Conservation (phyloP, 2,888 invertebrate genomes). For the Meloe dianella region DNA sequence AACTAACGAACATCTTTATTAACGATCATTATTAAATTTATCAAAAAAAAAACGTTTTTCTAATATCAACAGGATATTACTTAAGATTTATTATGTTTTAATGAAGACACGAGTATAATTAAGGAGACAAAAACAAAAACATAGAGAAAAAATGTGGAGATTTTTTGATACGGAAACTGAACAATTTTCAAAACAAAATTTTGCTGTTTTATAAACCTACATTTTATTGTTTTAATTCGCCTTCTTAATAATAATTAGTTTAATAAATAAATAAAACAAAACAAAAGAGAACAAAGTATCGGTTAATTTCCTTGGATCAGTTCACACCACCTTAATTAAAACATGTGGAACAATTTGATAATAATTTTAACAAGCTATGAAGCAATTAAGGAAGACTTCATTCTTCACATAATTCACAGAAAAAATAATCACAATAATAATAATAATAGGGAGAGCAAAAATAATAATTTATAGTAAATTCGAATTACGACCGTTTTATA, state of each 20-base stretch:
- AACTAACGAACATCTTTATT: neutral
- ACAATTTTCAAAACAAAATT: constrained; percentile 32
- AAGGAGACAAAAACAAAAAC: neutral
- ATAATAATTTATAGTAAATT: constrained; percentile 31
- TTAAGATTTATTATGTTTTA: constrained; percentile 25
- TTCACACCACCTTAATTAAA: constrained; percentile 45
- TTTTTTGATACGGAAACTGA: constrained; percentile 44
- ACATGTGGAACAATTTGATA: constrained; percentile 40
- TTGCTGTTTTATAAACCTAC: neutral
- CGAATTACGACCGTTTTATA: neutral
- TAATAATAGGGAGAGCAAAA: neutral
- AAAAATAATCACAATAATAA: constrained; percentile 16
- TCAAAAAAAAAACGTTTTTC: constrained; percentile 4
- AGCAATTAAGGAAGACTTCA: constrained; percentile 37
- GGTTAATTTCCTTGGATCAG: constrained; percentile 38
- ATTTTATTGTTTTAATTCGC: neutral
- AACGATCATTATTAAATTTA: neutral
- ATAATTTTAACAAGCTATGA: constrained; percentile 39
- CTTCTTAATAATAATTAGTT: constrained; percentile 17
- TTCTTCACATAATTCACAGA: constrained; percentile 39
- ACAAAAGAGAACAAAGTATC: constrained; percentile 28
- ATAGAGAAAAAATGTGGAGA: constrained; percentile 30
- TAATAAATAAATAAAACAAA: constrained; percentile 14
- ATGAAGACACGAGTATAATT: constrained; percentile 31
- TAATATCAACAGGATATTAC: constrained; percentile 22